Percentiles rank a stretch among this genome's conserved stretches.
Evolutionary conservation across 2,113 vertebrate species (phyloP).

Genomic region (Tamias sibiricus): DNA sequence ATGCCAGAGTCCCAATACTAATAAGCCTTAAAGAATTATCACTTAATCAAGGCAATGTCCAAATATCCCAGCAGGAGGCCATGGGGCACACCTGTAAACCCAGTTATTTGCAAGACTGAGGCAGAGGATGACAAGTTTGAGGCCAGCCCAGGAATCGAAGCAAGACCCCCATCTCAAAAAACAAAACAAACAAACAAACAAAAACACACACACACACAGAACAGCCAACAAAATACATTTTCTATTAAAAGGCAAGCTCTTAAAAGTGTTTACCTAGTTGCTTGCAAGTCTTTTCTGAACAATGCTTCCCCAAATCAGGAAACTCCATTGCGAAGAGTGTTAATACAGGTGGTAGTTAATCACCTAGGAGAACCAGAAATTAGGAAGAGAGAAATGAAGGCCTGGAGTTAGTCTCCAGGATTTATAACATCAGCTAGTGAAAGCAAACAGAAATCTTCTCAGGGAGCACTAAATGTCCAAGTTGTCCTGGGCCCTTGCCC

Average conservation of each 20-base stretch:
- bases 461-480: rapidly evolving
- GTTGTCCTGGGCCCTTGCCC: not conserved
- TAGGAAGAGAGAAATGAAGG: not conserved
- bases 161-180: not conserved
- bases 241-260: not conserved
- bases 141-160: not conserved
- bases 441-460: not conserved
- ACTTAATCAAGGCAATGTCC: not conserved
- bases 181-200: not conserved
- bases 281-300: slow-evolving; percentile 92
- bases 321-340: slow-evolving; percentile 89
- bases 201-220: no score
- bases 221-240: not conserved
- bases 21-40: not conserved
- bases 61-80: no score
- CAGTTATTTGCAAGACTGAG: not conserved
- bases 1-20: not conserved
- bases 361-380: slow-evolving; percentile 44
- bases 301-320: slow-evolving; percentile 93
- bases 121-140: not conserved
- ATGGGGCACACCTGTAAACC: not conserved
- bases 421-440: not conserved
- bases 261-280: slow-evolving; percentile 88
- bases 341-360: not conserved
- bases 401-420: no score